Evolutionary conservation across 1,140 invertebrate species (phyloP).

Genomic region (Caenorhabditis brenneri): DNA sequence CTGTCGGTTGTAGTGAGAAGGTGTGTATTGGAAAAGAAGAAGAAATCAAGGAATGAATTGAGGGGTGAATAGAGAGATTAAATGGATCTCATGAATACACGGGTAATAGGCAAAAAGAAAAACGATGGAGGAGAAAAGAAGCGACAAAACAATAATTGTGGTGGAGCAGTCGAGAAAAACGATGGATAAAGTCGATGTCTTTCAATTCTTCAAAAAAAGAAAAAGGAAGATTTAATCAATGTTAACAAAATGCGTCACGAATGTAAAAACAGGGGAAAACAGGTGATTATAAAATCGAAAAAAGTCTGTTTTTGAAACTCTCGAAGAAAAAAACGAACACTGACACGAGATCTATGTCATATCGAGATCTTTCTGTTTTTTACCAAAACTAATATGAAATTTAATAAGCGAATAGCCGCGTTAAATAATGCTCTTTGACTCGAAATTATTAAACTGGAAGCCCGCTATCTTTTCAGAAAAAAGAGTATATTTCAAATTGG

Average conservation of each 20-base stretch:
- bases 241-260: slow-evolving; percentile 2
- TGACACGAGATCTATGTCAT: not conserved
- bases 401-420: not conserved
- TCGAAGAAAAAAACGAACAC: not conserved
- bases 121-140: not conserved
- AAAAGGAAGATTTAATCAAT: not conserved
- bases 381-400: not conserved
- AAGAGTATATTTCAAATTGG: too few species aligned
- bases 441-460: too few species aligned
- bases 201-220: not conserved
- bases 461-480: too few species aligned
- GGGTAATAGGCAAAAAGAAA: slow-evolving; percentile 15
- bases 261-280: not conserved
- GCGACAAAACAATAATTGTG: slow-evolving; percentile 21
- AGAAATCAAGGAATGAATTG: slow-evolving; percentile 4
- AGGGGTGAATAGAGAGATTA: slow-evolving; percentile 34
- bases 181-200: not conserved
- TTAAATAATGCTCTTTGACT: not conserved
- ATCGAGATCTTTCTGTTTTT: not conserved
- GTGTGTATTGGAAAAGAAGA: not conserved
- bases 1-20: not conserved
- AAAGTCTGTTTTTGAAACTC: not conserved
- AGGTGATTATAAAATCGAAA: not conserved
- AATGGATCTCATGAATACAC: slow-evolving; percentile 6
- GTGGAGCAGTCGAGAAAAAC: not conserved